Evolutionary conservation across 2,113 vertebrate genomes (phyloP), one percentile per base, ranked within the genome.

Genomic region (Erpornis zantholeuca): DNA sequence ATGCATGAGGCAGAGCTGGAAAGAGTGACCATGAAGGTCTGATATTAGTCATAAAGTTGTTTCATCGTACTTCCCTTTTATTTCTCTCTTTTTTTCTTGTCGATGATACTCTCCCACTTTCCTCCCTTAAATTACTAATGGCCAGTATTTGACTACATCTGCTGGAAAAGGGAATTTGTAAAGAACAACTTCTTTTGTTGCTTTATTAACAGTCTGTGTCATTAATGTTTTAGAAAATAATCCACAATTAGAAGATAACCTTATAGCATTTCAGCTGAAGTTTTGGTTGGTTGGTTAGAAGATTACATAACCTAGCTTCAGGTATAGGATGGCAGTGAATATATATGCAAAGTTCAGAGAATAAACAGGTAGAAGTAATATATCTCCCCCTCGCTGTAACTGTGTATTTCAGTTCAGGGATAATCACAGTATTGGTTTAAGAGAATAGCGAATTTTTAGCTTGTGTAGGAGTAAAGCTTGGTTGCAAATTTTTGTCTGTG

Each of bases 391-490:
- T 77, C 72, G 3, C 35, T 79, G 4, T 86, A 72, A 72, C 21
- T 81, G 6, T 78, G 25, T 64, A 19, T 96, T 96, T 69, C 61
- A 21, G 7, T 89, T 54, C 53, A 73, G 27, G 31, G 69, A 42
- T 81, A 82, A 64, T 91, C 57, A 33, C 14, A 15, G 44, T 44
- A n/a, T 93, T 94, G 35, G 40, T 96, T 97, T 89, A 52, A 88
- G 71, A 77, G 57, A 59, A 45, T 33, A 92, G 89, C 79, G 87
- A 82, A 94, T 70, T 78, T 52, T 92, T 72, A 92, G 78, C 66
- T 88, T 84, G 35, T 86, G 60, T 96, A 60, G 92, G 83, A 92
- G 66, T 57, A 72, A 64, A 96, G 42, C 49, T 93, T 75, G 54
- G 45, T 78, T 94, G 60, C 87, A 64, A 36, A 44, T 68, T 68